phyloP scores from a whole-genome alignment of 1,140 invertebrate species.

The Melitaea cinxia region DNA sequence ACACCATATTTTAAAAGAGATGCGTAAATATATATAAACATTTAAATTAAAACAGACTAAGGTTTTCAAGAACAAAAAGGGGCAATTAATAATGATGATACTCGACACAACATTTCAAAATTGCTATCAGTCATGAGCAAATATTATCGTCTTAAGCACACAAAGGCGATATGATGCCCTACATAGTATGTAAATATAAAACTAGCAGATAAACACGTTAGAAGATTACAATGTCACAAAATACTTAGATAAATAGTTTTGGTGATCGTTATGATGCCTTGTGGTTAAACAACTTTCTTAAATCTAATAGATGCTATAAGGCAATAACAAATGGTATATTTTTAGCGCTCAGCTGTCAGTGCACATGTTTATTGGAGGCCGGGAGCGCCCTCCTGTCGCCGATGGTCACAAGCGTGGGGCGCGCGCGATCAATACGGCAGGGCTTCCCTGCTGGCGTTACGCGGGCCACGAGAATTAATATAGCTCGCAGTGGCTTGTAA shows the following conservation, averaged over 20 bases:
- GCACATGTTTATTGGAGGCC: slow-evolving; percentile 58
- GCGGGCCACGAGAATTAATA: slow-evolving; percentile 36
- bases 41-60: no score
- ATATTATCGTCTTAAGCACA: background rate
- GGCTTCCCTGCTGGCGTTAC: slow-evolving; percentile 57
- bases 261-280: no score
- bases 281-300: background rate
- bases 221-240: background rate
- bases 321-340: slow-evolving; percentile 19
- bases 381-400: slow-evolving; percentile 68
- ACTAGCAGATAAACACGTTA: background rate
- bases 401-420: slow-evolving; percentile 66
- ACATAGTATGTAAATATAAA: slow-evolving; percentile 1
- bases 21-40: no score
- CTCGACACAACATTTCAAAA: background rate
- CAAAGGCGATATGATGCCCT: background rate
- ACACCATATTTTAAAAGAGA: no score
- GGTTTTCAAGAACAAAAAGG: no score
- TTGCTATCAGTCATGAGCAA: background rate
- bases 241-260: background rate
- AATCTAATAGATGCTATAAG: slow-evolving; percentile 11
- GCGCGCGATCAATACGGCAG: slow-evolving; percentile 67
- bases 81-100: no score
- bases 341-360: slow-evolving; percentile 39
- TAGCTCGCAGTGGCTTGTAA: slow-evolving; percentile 7